Percentiles rank a stretch among this genome's conserved stretches.
These are phyloP conservation scores for Florisuga fusca DNA, from an alignment of 2,797 vertebrate species.

Conservation along the genomic window DNA sequence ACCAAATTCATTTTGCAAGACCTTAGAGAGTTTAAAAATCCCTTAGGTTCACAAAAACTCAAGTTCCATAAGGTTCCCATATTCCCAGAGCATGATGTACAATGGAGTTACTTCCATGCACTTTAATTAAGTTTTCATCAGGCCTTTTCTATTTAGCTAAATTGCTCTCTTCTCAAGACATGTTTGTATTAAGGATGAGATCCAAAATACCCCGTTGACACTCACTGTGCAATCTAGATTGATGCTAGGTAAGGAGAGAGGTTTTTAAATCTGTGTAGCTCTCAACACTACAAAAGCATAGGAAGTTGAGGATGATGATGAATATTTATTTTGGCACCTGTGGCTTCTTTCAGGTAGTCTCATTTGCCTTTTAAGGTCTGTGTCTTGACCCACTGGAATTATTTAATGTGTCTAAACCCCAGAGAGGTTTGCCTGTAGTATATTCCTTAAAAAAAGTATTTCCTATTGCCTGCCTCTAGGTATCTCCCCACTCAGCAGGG, in stretches of 20 bases:
- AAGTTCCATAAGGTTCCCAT: neutral
- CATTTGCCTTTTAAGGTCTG: neutral
- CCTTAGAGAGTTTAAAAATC: conserved; percentile 43
- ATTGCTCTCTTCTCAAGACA: neutral
- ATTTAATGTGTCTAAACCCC: neutral
- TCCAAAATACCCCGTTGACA: neutral
- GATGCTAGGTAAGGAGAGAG: neutral
- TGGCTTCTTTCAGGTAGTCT: neutral
- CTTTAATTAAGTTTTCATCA: conserved; percentile 47
- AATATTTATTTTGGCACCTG: neutral
- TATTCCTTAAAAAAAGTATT: neutral
- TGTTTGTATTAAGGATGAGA: neutral
- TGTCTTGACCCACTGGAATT: neutral
- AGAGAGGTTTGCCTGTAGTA: neutral
- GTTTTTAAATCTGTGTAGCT: neutral
- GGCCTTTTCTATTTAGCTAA: neutral
- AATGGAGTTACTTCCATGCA: neutral
- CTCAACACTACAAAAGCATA: neutral
- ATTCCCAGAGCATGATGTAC: neutral
- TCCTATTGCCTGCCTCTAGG: neutral
- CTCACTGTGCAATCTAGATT: neutral
- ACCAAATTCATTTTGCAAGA: conserved; percentile 51
- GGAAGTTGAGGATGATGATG: neutral
- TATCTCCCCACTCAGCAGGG: neutral
- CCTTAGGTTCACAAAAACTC: conserved; percentile 44